A percentile compares a stretch with the other conserved stretches of the same genome.
Evolutionary conservation across 2,797 vertebrate species (phyloP).

Genomic region (Leptatherina wallacei): DNA sequence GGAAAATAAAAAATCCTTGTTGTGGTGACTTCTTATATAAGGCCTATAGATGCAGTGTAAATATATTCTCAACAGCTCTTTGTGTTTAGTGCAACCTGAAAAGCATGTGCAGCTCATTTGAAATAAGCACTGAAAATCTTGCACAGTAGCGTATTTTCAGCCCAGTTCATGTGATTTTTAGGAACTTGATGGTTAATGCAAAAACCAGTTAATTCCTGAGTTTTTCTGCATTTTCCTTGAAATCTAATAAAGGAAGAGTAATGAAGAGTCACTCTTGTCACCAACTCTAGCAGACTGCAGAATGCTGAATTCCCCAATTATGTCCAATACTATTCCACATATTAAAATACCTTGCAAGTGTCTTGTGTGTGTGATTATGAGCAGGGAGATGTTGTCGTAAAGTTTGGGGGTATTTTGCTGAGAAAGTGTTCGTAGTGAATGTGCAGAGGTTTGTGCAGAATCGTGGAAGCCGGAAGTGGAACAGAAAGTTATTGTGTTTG

Average conservation of each 20-base stretch:
- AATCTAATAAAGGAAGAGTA: slow-evolving; percentile 68
- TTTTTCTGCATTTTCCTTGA: slow-evolving; percentile 45
- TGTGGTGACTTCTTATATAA: slow-evolving; percentile 5
- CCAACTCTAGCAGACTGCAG: slow-evolving; percentile 46
- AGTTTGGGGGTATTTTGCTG: slow-evolving; percentile 29
- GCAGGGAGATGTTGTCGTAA: slow-evolving; percentile 32
- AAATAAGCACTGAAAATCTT: slow-evolving; percentile 41
- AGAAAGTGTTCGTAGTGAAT: slow-evolving; percentile 21
- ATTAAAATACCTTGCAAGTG: slow-evolving; percentile 47
- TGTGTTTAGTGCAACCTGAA: slow-evolving; percentile 36
- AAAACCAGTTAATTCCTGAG: slow-evolving; percentile 39
- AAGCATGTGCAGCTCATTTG: slow-evolving; percentile 50
- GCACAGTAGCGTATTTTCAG: slow-evolving; percentile 39
- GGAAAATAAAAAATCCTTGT: background rate
- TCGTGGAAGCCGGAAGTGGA: slow-evolving; percentile 54
- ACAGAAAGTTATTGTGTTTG: slow-evolving; percentile 65
- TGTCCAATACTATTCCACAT: slow-evolving; percentile 23
- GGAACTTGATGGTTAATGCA: slow-evolving; percentile 54
- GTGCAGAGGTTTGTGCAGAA: slow-evolving; percentile 38
- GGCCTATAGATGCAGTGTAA: slow-evolving; percentile 23
- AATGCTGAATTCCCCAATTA: slow-evolving; percentile 29
- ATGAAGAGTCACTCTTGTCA: slow-evolving; percentile 66
- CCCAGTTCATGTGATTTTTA: slow-evolving; percentile 47
- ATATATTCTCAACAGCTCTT: slow-evolving; percentile 12
- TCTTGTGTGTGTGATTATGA: slow-evolving; percentile 51